These are phyloP conservation scores for Dione juno DNA, from an alignment of 2,888 invertebrate genomes.

Conservation along the genomic window DNA sequence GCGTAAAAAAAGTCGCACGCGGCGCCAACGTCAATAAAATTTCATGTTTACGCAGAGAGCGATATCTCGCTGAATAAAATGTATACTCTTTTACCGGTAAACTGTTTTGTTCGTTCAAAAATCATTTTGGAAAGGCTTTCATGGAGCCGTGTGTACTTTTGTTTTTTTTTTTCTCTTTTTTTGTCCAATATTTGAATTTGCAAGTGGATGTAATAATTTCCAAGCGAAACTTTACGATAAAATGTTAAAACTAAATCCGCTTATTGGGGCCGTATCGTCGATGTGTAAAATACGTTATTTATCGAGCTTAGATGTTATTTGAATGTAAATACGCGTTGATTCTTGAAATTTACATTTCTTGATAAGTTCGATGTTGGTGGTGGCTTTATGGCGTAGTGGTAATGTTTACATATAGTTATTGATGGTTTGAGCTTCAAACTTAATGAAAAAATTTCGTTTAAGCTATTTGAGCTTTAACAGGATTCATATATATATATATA, in stretches of 20 bases:
- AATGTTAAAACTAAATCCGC: not conserved
- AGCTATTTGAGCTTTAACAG: no score
- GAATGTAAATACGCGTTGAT: not conserved
- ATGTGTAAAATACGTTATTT: conserved; percentile 12
- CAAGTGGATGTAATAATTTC: conserved; percentile 23
- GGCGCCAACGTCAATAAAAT: conserved; percentile 73
- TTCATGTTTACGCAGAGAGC: conserved; percentile 70
- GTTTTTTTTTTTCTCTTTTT: not conserved
- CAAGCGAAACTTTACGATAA: conserved; percentile 5
- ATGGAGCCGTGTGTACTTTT: conserved; percentile 31
- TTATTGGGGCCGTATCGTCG: not conserved
- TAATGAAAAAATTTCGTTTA: not conserved
- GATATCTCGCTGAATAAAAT: conserved; percentile 68
- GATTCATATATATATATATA: no score
- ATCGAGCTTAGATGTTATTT: not conserved
- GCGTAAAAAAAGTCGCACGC: conserved; percentile 61
- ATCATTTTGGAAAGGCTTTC: conserved; percentile 55
- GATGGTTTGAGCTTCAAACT: not conserved
- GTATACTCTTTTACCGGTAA: conserved; percentile 54
- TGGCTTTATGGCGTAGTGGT: not conserved
- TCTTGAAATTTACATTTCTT: conserved; percentile 16
- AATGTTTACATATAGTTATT: not conserved
- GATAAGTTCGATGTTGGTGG: not conserved
- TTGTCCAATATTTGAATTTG: conserved; percentile 18
- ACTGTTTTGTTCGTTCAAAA: conserved; percentile 60